These are phyloP conservation scores for Drosophila lacertosa DNA, from an alignment of 1,140 invertebrate genomes.

Conservation along the genomic window DNA sequence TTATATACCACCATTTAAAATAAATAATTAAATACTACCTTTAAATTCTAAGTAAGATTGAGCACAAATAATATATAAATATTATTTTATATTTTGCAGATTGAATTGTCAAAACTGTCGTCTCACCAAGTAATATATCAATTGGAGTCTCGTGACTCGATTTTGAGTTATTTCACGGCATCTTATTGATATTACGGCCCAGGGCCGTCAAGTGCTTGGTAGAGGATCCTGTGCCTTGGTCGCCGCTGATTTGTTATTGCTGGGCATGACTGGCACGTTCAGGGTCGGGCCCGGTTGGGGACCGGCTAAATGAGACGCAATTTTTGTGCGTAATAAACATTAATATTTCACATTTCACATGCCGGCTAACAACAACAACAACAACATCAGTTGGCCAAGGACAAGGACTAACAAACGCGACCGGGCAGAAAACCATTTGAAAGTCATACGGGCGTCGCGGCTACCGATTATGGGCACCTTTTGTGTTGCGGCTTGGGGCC, in stretches of 20 bases:
- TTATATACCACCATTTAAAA: too few species aligned
- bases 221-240: background rate
- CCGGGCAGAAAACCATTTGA: constrained; percentile 1
- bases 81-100: too few species aligned
- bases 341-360: constrained; percentile 38
- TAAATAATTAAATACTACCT: too few species aligned
- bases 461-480: constrained; percentile 20
- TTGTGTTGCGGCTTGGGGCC: background rate
- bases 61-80: too few species aligned
- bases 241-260: constrained; percentile 15
- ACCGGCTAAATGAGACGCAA: constrained; percentile 13
- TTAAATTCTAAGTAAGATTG: too few species aligned
- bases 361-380: constrained; percentile 3
- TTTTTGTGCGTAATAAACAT: constrained; percentile 22
- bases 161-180: constrained; percentile 23
- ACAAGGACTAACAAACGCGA: background rate
- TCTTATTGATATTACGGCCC: constrained; percentile 14
- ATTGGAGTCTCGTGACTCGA: constrained; percentile 38
- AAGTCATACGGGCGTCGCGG: constrained; percentile 4
- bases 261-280: constrained; percentile 26
- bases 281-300: too few species aligned
- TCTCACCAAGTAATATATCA: constrained; percentile 14
- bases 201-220: constrained; percentile 13
- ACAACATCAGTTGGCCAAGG: constrained; percentile 28
- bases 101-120: background rate